A percentile compares a stretch with the other conserved stretches of the same genome.
Conservation (phyloP, 2,888 invertebrate genomes). For the Euproctis similis region DNA sequence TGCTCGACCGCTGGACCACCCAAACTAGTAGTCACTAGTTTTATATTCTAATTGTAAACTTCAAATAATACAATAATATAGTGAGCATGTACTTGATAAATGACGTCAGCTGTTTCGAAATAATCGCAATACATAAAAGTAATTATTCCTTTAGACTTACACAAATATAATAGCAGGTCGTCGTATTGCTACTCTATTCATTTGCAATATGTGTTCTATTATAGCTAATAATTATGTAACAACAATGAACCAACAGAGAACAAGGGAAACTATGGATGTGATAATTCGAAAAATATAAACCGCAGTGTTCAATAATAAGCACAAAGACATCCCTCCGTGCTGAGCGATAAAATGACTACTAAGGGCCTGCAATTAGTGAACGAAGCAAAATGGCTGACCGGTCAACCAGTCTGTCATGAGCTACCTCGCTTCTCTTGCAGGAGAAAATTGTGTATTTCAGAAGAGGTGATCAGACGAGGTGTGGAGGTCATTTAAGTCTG, state of each 20-base stretch:
- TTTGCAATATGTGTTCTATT: conserved; percentile 29
- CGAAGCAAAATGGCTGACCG: conserved; percentile 70
- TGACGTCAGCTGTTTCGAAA: no score
- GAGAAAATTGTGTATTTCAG: conserved; percentile 2
- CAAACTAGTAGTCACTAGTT: no score
- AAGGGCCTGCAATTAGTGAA: conserved; percentile 61
- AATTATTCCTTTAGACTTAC: conserved; percentile 11
- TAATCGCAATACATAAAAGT: conserved; percentile 4
- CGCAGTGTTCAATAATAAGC: conserved; percentile 53
- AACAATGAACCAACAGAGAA: conserved; percentile 53
- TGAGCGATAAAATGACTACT: conserved; percentile 63
- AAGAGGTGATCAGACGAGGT: conserved; percentile 21
- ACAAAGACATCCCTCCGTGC: conserved; percentile 55
- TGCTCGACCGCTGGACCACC: no score
- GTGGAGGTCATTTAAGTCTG: conserved; percentile 32
- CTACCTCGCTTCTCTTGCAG: conserved; percentile 8
- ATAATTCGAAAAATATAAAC: conserved; percentile 73
- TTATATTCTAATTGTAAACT: no score
- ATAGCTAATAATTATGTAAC: conserved; percentile 42
- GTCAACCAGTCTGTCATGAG: conserved; percentile 27
- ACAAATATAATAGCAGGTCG: conserved; percentile 16
- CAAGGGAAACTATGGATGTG: conserved; percentile 65
- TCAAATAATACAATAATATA: no score
- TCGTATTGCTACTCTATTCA: conserved; percentile 14
- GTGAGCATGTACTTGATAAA: no score